Conservation (phyloP, 2,888 invertebrate species). For the Ophion costatus region DNA sequence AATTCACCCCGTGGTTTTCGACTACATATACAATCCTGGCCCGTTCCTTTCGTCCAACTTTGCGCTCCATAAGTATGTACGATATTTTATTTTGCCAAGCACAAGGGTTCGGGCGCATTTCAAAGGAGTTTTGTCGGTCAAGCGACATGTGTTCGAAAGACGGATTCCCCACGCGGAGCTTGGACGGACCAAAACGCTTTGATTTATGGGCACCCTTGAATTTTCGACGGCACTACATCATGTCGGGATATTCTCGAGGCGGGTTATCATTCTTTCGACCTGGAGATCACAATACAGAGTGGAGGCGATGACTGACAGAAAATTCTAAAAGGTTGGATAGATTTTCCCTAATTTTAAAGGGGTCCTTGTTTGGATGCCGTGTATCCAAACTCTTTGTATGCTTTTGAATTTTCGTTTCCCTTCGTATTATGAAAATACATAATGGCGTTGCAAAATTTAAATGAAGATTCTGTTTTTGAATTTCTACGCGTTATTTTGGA, state of each 20-base stretch:
- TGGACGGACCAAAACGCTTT: conserved; percentile 56
- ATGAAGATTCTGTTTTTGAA: too few species aligned
- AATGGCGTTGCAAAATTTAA: too few species aligned
- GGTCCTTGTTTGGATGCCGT: too few species aligned
- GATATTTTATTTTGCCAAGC: conserved; percentile 70
- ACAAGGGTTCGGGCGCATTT: conserved; percentile 74
- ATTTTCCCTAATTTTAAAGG: background rate
- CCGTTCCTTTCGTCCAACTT: conserved; percentile 35
- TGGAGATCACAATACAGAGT: conserved; percentile 18
- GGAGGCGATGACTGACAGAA: background rate
- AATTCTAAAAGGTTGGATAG: background rate
- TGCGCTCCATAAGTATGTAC: conserved; percentile 11
- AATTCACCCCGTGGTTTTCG: conserved; percentile 43
- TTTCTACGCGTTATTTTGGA: too few species aligned
- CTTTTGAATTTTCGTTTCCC: too few species aligned
- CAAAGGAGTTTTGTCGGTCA: conserved; percentile 42
- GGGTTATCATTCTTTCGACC: background rate
- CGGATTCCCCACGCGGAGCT: conserved; percentile 60
- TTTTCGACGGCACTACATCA: conserved; percentile 51
- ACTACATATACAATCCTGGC: conserved; percentile 27
- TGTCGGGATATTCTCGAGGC: conserved; percentile 6
- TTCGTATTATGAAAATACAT: too few species aligned
- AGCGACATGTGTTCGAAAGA: conserved; percentile 62
- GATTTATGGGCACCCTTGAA: conserved; percentile 73
- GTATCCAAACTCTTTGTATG: too few species aligned